Evolutionary conservation across 1,140 invertebrate species (phyloP).

Genomic region (Leguminivora glycinivorella): DNA sequence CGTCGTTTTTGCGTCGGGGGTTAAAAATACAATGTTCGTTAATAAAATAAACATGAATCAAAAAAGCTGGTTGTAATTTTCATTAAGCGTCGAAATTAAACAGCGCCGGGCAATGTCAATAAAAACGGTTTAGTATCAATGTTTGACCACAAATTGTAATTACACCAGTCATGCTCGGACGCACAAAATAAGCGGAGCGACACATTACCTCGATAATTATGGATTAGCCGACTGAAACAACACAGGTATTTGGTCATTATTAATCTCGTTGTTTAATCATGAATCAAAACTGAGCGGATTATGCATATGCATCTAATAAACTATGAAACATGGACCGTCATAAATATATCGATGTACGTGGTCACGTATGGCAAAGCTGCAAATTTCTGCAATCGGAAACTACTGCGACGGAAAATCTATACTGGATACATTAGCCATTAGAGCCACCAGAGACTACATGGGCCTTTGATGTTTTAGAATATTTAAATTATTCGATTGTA

Average conservation of each 20-base stretch:
- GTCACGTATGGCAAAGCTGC: not conserved
- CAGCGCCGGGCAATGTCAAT: not conserved
- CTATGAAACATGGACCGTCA: not conserved
- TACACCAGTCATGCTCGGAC: not conserved
- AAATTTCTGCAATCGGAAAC: not conserved
- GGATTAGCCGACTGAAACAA: slow-evolving; percentile 6
- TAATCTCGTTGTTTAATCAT: slow-evolving; percentile 4
- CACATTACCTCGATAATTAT: slow-evolving; percentile 12
- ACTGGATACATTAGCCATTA: too few species aligned
- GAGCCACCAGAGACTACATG: too few species aligned
- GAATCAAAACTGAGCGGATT: slow-evolving; percentile 11
- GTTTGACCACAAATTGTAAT: slow-evolving; percentile 16
- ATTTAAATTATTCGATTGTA: too few species aligned
- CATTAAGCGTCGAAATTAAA: not conserved
- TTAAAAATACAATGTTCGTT: not conserved
- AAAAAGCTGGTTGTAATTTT: not conserved
- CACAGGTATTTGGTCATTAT: slow-evolving; percentile 6
- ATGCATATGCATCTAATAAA: slow-evolving; percentile 1
- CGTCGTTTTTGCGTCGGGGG: too few species aligned
- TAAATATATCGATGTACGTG: not conserved
- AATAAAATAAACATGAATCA: not conserved
- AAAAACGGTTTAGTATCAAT: slow-evolving; percentile 6
- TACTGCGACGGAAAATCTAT: not conserved
- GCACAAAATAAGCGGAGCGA: slow-evolving; percentile 2
- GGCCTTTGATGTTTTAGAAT: too few species aligned